Conservation (phyloP, 2,113 vertebrate genomes). For the Microtus ochrogaster region DNA sequence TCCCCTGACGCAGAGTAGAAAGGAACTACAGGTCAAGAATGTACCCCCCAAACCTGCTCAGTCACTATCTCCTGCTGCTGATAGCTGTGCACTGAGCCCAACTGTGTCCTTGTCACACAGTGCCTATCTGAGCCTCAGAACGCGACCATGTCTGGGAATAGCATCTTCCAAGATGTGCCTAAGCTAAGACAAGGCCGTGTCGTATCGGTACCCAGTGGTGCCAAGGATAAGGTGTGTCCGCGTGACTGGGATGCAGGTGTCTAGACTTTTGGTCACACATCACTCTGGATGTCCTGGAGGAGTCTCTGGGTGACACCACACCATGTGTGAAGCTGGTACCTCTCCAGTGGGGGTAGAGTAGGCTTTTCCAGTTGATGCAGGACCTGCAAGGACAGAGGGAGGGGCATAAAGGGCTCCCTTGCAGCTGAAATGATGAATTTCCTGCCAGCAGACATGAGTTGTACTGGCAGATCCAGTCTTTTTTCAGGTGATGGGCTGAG, state of each 20-base stretch:
- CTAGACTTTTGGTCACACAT: neutral
- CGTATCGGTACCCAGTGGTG: fast-evolving
- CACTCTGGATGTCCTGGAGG: neutral
- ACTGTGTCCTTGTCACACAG: no score
- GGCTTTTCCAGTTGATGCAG: neutral
- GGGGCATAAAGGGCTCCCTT: no score
- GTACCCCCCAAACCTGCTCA: neutral
- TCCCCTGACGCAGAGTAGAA: neutral
- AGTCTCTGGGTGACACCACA: fast-evolving
- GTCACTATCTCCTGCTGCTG: fast-evolving
- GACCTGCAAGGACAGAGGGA: neutral
- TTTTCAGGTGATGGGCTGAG: neutral
- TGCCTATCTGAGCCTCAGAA: neutral
- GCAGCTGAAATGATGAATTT: fast-evolving
- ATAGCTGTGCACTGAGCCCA: neutral
- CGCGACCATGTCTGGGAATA: neutral
- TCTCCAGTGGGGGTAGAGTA: neutral
- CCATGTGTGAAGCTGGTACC: neutral
- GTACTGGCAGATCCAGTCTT: fast-evolving
- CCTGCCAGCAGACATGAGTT: neutral
- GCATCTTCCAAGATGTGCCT: neutral
- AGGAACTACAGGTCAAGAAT: no score
- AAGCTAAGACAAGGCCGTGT: fast-evolving
- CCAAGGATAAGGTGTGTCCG: neutral
- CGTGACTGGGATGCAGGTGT: fast-evolving